phyloP scores from a whole-genome alignment of 2,797 vertebrate genomes.

The Gallirallus australis region DNA sequence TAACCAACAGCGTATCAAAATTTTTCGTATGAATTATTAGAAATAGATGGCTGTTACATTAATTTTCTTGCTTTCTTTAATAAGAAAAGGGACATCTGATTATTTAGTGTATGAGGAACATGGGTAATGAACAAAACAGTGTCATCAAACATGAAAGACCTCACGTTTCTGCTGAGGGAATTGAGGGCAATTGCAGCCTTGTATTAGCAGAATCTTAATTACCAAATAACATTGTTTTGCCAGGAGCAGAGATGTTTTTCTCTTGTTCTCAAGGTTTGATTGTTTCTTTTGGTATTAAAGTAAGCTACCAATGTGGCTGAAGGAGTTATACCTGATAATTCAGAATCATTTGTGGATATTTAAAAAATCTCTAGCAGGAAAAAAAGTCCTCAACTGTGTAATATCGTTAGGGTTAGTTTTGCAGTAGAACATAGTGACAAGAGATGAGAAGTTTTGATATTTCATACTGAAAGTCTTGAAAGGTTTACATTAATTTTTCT shows the following conservation, averaged over 20 bases:
- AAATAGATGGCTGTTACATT: not conserved
- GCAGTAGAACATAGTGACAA: not conserved
- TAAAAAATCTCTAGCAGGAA: not conserved
- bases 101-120: slow-evolving; percentile 55
- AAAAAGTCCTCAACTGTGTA: not conserved
- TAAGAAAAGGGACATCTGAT: not conserved
- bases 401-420: not conserved
- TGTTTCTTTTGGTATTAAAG: not conserved
- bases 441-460: not conserved
- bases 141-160: not conserved
- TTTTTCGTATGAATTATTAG: not conserved
- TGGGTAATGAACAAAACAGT: not conserved
- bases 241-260: not conserved
- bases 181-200: not conserved
- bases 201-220: not conserved
- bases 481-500: not conserved
- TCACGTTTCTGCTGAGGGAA: not conserved
- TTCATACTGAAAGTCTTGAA: not conserved
- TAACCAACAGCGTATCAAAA: not conserved
- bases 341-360: not conserved
- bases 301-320: not conserved
- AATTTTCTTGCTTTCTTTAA: slow-evolving; percentile 4
- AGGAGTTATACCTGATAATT: not conserved
- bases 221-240: not conserved
- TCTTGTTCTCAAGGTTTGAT: not conserved